Evolutionary conservation across 1,140 invertebrate genomes (phyloP).

Genomic region (Dryas iulia): DNA sequence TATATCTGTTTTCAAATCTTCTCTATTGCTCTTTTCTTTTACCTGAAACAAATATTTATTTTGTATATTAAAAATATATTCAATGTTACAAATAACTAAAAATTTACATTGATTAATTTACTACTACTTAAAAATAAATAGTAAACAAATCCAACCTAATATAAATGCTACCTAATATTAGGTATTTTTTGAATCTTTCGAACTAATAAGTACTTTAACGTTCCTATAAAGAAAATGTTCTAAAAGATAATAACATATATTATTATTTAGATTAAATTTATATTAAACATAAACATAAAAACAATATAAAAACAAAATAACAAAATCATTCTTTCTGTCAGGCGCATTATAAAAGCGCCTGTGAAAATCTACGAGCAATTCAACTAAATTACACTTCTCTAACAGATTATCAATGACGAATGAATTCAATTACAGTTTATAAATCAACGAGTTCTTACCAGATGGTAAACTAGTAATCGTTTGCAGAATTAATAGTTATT

Average conservation of each 20-base stretch:
- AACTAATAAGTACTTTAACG: no score
- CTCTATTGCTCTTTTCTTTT: slow-evolving; percentile 71
- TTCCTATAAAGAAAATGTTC: no score
- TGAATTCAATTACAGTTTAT: slow-evolving; percentile 4
- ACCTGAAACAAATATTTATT: slow-evolving; percentile 59
- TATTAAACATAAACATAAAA: no score
- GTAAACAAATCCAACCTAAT: no score
- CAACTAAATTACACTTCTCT: background rate
- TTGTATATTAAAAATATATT: background rate
- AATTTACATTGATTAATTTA: no score
- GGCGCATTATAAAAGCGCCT: background rate
- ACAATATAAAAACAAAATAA: background rate
- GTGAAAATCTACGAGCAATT: background rate
- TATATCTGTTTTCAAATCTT: slow-evolving; percentile 75
- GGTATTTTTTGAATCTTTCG: no score
- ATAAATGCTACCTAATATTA: no score
- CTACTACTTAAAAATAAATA: no score
- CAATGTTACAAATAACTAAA: no score
- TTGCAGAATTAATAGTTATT: background rate
- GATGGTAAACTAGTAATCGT: background rate
- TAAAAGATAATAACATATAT: no score
- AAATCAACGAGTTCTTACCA: slow-evolving; percentile 2
- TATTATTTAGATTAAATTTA: background rate
- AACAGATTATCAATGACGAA: background rate
- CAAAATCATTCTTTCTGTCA: background rate